Percentiles rank a stretch among this genome's conserved stretches.
Evolutionary conservation across 2,888 invertebrate species (phyloP).

Genomic region (Dastarcus helophoroides): DNA sequence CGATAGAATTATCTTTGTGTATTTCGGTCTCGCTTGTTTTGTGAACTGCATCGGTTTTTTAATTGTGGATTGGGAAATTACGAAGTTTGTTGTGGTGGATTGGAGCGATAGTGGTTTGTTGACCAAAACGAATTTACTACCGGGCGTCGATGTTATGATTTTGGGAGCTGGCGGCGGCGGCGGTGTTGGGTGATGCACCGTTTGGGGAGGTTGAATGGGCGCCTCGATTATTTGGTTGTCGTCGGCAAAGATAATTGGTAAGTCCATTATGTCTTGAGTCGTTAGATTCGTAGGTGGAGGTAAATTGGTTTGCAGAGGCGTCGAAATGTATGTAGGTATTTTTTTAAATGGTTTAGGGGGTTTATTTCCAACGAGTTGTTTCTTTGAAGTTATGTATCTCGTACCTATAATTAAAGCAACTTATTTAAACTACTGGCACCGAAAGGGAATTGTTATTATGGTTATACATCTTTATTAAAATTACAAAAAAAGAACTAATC

Average conservation of each 20-base stretch:
- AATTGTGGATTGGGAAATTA: conserved; percentile 7
- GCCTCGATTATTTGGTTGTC: conserved; percentile 35
- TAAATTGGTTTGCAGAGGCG: conserved; percentile 17
- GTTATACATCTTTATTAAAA: no score
- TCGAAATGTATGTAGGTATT: conserved; percentile 14
- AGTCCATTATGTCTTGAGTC: conserved; percentile 47
- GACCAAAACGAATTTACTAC: conserved; percentile 22
- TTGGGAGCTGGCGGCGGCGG: conserved; percentile 4
- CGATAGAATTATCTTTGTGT: conserved; percentile 42
- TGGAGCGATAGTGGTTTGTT: conserved; percentile 17
- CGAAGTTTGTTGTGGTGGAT: conserved; percentile 6
- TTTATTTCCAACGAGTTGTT: conserved; percentile 26
- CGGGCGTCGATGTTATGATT: conserved; percentile 8
- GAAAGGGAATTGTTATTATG: no score
- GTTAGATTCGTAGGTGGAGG: conserved; percentile 39
- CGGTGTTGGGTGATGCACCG: conserved; percentile 5
- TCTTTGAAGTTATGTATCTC: conserved; percentile 31
- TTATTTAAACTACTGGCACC: no score
- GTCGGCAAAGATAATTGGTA: conserved; percentile 56
- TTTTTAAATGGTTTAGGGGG: conserved; percentile 21
- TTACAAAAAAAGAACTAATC: no score
- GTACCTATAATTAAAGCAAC: conserved; percentile 15
- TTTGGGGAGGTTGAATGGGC: conserved; percentile 5
- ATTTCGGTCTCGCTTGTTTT: conserved; percentile 28
- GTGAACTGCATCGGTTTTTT: conserved; percentile 7